phyloP scores from a whole-genome alignment of 2,797 vertebrate genomes.

The Mus spretus region DNA sequence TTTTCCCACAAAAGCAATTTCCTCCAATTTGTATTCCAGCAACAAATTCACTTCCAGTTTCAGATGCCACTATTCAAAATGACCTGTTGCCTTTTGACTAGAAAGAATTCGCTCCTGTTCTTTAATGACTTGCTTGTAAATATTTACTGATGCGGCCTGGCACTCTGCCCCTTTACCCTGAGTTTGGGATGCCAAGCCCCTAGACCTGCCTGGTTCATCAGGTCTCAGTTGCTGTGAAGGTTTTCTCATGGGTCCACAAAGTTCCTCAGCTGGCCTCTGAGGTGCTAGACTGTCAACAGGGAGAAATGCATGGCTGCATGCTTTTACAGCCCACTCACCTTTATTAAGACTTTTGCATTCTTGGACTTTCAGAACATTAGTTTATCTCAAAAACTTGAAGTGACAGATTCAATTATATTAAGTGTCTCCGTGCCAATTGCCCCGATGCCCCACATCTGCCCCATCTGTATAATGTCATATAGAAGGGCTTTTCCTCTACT shows the following conservation, averaged over 20 bases:
- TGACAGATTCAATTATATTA: slow-evolving; percentile 32
- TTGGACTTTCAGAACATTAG: slow-evolving; percentile 26
- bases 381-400: slow-evolving; percentile 62
- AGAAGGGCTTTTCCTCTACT: not conserved
- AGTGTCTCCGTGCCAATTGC: not conserved
- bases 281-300: slow-evolving; percentile 52
- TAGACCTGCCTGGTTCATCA: not conserved
- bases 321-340: slow-evolving; percentile 61
- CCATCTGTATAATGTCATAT: not conserved
- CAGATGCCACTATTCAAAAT: slow-evolving; percentile 84
- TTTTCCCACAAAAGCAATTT: slow-evolving; percentile 87
- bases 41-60: slow-evolving; percentile 85
- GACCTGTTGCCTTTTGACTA: slow-evolving; percentile 73
- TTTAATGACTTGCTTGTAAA: slow-evolving; percentile 79
- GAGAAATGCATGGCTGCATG: slow-evolving; percentile 54
- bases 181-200: not conserved
- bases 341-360: slow-evolving; percentile 53
- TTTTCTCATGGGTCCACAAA: not conserved
- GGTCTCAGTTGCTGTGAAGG: not conserved
- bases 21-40: slow-evolving; percentile 86
- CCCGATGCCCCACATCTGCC: not conserved
- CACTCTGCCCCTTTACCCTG: not conserved
- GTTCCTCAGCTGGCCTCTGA: slow-evolving; percentile 40
- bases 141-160: slow-evolving; percentile 75
- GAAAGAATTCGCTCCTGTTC: slow-evolving; percentile 74